Base-by-base conservation (phyloP, 2,113 vertebrate species). In the Phyllostomus discolor region DNA sequence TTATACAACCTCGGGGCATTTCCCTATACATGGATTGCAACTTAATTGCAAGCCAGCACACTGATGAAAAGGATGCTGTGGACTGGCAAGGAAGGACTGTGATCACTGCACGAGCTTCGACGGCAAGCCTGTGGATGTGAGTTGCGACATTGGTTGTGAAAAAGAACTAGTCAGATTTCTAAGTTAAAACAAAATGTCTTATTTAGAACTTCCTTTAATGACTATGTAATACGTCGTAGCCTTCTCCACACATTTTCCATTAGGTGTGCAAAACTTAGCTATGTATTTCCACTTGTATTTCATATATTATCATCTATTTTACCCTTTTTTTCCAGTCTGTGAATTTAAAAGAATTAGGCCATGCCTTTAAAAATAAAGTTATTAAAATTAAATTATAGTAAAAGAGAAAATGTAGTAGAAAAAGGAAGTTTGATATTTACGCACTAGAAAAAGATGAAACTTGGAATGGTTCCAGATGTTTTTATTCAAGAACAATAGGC, bases 1-100 rank as follows among this genome's bases (percentile, higher is more conserved):
- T 98, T 17, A 98, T 99, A 22, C 98, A 99, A 95, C 98, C 98
- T 46, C 98, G 97, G 93, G 98, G 98, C 6, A 98, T 99, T 95
- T 99, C 99, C 87, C 97, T 99, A 92, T 99, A 99, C 96, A 95
- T 99, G 98, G 99, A 99, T 98, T 99, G 99, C 97, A 99, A 98
- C 96, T 98, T 99, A 94, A 98, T 99, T 97, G 99, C 99, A 93
- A 99, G 98, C 86, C 98, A 98, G 72, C 98, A 98, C 91, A 99
- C 98, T 12, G 99, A 98, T 24, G 98, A 98, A 95, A 99, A 98
- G 96, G 98, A 98, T 73, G 94, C 66, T 38, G 80, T 99, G 64
- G 99, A 99, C 97, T 87, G 98, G 95, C 98, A 96, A 46, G 99
- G 99, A 83, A 98, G 98, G 88, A 99, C 99, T 33, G 97, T 99